A percentile compares a stretch with the other conserved stretches of the same genome.
These are phyloP conservation scores for Lordiphosa clarofinis DNA, from an alignment of 1,140 invertebrate genomes.

Conservation along the genomic window DNA sequence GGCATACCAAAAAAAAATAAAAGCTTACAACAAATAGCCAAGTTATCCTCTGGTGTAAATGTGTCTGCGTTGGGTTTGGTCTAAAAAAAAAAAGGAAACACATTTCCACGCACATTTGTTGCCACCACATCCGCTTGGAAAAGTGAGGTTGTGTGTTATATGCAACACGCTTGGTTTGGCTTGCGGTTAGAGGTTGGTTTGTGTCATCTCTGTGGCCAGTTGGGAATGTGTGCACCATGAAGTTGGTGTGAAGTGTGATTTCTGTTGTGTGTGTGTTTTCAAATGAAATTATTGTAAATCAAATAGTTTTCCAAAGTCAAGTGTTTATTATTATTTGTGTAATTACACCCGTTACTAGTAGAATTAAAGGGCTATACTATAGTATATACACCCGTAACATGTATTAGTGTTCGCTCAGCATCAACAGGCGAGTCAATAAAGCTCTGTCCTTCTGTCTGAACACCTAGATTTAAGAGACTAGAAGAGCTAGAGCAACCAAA, in stretches of 20 bases:
- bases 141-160: conserved; percentile 44
- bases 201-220: conserved; percentile 4
- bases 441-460: too few species aligned
- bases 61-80: conserved; percentile 4
- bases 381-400: too few species aligned
- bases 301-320: conserved; percentile 24
- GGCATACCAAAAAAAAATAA: conserved; percentile 19
- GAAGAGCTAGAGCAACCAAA: too few species aligned
- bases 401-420: too few species aligned
- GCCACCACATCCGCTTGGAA: conserved; percentile 50
- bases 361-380: too few species aligned
- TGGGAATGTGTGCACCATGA: too few species aligned
- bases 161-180: conserved; percentile 46
- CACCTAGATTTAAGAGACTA: too few species aligned
- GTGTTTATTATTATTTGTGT: too few species aligned
- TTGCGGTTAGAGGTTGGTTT: neutral
- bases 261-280: neutral
- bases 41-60: conserved; percentile 23
- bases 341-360: too few species aligned
- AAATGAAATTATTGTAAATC: conserved; percentile 17
- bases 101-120: conserved; percentile 44
- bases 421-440: too few species aligned
- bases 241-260: too few species aligned
- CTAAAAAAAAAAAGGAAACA: conserved; percentile 22
- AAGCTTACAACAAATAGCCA: conserved; percentile 44